Base-by-base conservation (phyloP, 2,888 invertebrate species). In the Cantharis nigra region DNA sequence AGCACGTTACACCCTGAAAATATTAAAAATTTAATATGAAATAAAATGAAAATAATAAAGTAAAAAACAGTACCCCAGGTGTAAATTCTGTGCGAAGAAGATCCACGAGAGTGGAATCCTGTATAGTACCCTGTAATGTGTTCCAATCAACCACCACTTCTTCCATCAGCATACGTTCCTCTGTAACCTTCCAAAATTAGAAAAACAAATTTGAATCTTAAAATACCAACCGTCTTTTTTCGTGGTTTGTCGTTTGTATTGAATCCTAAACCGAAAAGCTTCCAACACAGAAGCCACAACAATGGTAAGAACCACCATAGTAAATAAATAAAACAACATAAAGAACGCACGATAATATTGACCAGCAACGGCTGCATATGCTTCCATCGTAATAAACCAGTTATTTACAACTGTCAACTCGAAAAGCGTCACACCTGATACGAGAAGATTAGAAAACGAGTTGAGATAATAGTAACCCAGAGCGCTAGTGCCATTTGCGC, bases 301-400 rank as follows among this genome's bases (percentile, higher is more conserved):
- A 78, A 97, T 96, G 0, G 96, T 96, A 84, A 97, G 89, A n/a
- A 97, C 96, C 78, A 94, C 95, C 96, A 97, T 96, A 73, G 96
- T 97, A 83, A 95, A 94, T 71, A 97, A 89, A 88, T 96, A 97
- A 89, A 97, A 97, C 63, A 92, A 90, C 95, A 97, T 97, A 86
- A 97, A 97, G 87, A 94, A 97, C n/a, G 95, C 88, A 81, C 96
- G 90, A 74, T 94, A 94, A 88, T 94, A 94, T 84, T 93, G 91
- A 71, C 92, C 91, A 0, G 92, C 92, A 16, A 93, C 93, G 0
- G 91, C 90, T 0, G 94, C 94, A 85, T 94, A 95, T 1, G 94
- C 96, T 86, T 96, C 95, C 97, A 97, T 97, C 23, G 96, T 91
- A 76, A 96, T 95, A 85, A 97, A 96, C 97, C 97, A 97, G 89